Conservation (phyloP, 30 jellyfish, hydroid and myxozoan genomes). For the Haliclystus octoradiatus region DNA sequence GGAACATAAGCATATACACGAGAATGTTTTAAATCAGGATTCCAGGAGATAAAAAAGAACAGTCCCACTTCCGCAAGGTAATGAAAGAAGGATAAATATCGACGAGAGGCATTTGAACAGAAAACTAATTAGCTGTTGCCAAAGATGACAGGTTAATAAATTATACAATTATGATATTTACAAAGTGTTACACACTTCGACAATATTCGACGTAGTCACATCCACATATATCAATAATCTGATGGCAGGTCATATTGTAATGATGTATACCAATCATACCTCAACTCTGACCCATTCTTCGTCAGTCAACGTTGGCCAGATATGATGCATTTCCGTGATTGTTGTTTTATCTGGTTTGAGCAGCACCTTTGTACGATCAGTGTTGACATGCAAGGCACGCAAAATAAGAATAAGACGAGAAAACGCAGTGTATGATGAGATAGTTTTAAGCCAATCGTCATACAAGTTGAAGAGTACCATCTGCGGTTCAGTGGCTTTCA, state of each 20-base stretch:
- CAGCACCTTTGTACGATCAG: constrained; percentile 96
- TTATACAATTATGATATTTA: too few relatives aligned
- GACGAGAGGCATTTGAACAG: too few relatives aligned
- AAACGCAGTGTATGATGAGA: constrained; percentile 99
- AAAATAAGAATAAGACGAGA: constrained; percentile 84
- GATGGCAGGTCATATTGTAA: too few relatives aligned
- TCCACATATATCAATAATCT: too few relatives aligned
- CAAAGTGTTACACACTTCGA: too few relatives aligned
- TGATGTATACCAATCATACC: too few relatives aligned
- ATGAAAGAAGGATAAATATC: too few relatives aligned
- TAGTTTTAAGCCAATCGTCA: constrained; percentile 99
- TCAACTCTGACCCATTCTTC: constrained; percentile 99
- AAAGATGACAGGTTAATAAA: too few relatives aligned
- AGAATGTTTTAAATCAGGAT: background rate
- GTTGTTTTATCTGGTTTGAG: constrained; percentile 99
- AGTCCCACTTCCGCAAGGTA: too few relatives aligned
- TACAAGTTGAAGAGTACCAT: constrained; percentile 97
- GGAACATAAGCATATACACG: background rate
- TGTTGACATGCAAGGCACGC: constrained; percentile 98
- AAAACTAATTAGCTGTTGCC: too few relatives aligned
- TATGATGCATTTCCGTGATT: constrained; percentile 98
- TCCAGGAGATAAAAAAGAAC: too few relatives aligned
- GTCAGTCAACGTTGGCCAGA: constrained; percentile 99
- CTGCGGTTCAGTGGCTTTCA: constrained; percentile 99
- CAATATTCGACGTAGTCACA: too few relatives aligned